A percentile compares a stretch with the other conserved stretches of the same genome.
These are phyloP conservation scores for Acyrthosiphon pisum DNA, from an alignment of 1,140 invertebrate genomes.

Conservation along the genomic window DNA sequence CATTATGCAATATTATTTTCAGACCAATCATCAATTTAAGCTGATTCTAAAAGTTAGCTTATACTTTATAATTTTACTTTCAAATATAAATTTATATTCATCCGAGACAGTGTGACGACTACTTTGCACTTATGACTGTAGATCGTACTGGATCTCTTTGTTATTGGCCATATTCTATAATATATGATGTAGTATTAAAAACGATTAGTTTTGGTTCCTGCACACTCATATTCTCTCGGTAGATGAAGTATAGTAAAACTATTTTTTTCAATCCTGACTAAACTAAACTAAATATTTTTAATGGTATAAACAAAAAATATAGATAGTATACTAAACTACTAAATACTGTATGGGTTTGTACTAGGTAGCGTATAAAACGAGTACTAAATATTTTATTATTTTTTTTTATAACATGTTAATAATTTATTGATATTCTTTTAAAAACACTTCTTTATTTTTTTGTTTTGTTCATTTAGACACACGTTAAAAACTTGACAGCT, in stretches of 20 bases:
- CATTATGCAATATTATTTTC: background rate
- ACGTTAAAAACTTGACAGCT: constrained; percentile 41
- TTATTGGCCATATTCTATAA: too few relatives aligned
- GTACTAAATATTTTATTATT: background rate
- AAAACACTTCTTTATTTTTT: background rate
- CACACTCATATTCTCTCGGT: too few relatives aligned
- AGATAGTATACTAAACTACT: background rate
- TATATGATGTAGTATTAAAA: too few relatives aligned
- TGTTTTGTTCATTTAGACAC: constrained; percentile 1
- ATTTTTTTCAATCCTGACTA: background rate
- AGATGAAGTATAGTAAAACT: background rate
- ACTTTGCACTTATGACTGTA: too few relatives aligned
- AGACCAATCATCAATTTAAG: background rate
- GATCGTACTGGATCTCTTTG: too few relatives aligned
- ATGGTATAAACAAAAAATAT: too few relatives aligned
- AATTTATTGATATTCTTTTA: background rate
- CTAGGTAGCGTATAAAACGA: background rate
- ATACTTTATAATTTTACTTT: background rate
- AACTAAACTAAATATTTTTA: background rate
- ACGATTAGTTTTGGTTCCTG: too few relatives aligned
- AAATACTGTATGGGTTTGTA: background rate
- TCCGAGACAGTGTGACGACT: too few relatives aligned
- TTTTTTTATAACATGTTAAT: background rate
- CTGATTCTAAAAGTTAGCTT: background rate
- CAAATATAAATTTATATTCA: background rate